Base-by-base conservation (phyloP, 2,113 vertebrate genomes). In the Hypomesus transpacificus region DNA sequence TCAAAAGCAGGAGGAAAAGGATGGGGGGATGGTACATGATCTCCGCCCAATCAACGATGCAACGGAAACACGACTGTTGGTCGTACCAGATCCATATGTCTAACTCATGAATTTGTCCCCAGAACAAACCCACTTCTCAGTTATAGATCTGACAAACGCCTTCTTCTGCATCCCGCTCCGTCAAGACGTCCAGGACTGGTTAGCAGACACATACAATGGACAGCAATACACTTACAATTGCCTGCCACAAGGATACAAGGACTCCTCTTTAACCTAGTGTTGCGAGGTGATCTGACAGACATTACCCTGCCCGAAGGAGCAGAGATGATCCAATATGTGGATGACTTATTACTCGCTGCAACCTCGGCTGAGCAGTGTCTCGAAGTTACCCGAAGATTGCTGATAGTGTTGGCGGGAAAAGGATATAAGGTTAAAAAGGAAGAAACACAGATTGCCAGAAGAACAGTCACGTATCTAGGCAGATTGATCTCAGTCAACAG, bases 81-180 rank as follows among this genome's bases (percentile, higher is more conserved):
- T 60, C 14, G 67, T 75, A 0, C 66, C 73, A 0, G 67, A 75
- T n/a, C 73, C 73, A 1, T 65, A 73, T 18, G 21, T 57, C 1
- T 20, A n/a, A 11, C 54, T 73, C 0, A 20, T 46, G 1, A 69
- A 34, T 17, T 24, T 66, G 0, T 5, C 56, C 1, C 53, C 63
- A 0, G 7, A 51, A 1, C 28, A 51, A 6, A 1, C 7, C 4
- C 68, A 65, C 34, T 74, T 57, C 14, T 46, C 64, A 1, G 56
- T 56, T 2, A 67, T 67, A 21, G 72, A 67, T 21, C 13, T 74
- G 7, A 24, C 50, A 11, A 57, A 22, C 14, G 64, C 54, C 0
- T 74, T 74, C 16, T 74, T 74, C 22, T 57, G 64, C 13, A 16
- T 68, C 1, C 72, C 72, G 0, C 9, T 68, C 8, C 24, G 28